Percentiles rank a stretch among this genome's conserved stretches.
These are phyloP conservation scores for Anguilla japonica DNA, from an alignment of 2,113 vertebrate genomes.

Conservation along the genomic window DNA sequence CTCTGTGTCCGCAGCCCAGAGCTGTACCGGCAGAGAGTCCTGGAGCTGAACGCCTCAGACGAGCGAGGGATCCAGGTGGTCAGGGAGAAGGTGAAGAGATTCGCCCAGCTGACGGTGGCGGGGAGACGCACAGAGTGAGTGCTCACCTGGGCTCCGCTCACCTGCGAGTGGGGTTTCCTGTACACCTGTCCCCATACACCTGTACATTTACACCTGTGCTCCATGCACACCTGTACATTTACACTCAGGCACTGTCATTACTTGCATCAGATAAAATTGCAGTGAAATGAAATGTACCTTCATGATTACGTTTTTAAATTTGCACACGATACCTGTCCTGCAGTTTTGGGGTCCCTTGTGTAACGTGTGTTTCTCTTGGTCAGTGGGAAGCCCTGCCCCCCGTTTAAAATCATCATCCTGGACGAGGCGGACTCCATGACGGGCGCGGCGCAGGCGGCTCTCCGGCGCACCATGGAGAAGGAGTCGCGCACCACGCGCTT, in stretches of 20 bases:
- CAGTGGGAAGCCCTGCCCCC: conserved; percentile 90
- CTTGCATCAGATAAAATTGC: too few relatives aligned
- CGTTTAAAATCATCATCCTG: conserved; percentile 97
- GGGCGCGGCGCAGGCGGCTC: conserved; percentile 87
- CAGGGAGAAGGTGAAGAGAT: conserved; percentile 92
- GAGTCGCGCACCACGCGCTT: conserved; percentile 95
- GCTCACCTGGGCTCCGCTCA: not conserved
- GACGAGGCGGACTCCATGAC: conserved; percentile 99
- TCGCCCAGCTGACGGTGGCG: conserved; percentile 89
- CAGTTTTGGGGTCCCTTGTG: not conserved
- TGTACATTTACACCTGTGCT: not conserved
- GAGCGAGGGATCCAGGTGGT: conserved; percentile 97
- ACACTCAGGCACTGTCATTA: too few relatives aligned
- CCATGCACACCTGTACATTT: too few relatives aligned
- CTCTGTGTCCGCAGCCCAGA: conserved; percentile 71
- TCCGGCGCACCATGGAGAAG: conserved; percentile 97
- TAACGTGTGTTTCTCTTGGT: not conserved
- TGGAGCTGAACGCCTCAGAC: conserved; percentile 96
- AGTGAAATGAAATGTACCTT: too few relatives aligned
- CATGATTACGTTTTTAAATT: too few relatives aligned
- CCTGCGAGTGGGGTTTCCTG: not conserved
- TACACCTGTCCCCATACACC: not conserved
- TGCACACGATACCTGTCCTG: too few relatives aligned
- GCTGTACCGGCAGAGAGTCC: conserved; percentile 86
- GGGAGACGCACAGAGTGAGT: conserved; percentile 90